Evolutionary conservation across 2,113 vertebrate genomes (phyloP).

Genomic region (Synchiropus splendidus): DNA sequence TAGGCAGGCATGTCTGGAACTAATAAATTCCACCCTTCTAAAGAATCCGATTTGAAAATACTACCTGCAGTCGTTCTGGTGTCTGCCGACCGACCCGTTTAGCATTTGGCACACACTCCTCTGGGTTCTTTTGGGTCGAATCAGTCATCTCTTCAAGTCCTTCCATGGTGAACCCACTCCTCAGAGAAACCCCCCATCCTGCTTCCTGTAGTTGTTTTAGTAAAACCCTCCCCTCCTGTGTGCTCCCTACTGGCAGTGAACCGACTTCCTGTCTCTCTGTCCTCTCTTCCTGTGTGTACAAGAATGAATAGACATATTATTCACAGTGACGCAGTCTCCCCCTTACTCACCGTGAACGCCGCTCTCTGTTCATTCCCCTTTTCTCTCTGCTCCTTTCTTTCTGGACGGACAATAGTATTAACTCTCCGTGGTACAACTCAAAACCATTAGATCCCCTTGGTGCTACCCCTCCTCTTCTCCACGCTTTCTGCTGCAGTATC

Average conservation of each 20-base stretch:
- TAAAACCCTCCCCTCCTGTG: conserved; percentile 29
- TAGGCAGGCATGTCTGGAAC: conserved; percentile 55
- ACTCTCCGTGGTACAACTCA: conserved; percentile 56
- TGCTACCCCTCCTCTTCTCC: conserved; percentile 16
- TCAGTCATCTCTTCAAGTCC: conserved; percentile 38
- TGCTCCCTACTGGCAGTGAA: conserved; percentile 40
- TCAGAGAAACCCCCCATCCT: conserved; percentile 11
- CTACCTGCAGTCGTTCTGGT: conserved; percentile 31
- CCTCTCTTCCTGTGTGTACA: conserved; percentile 49
- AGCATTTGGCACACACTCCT: neutral
- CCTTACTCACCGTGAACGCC: conserved; percentile 26
- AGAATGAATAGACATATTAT: conserved; percentile 59
- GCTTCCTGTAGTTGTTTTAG: conserved; percentile 61
- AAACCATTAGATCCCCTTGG: conserved; percentile 20
- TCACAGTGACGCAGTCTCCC: conserved; percentile 41
- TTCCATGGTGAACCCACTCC: conserved; percentile 20
- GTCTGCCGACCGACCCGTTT: conserved; percentile 24
- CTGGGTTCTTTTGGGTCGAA: too few species aligned
- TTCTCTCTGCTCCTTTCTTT: conserved; percentile 40
- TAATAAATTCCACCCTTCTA: conserved; percentile 53
- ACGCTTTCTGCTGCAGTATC: conserved; percentile 47
- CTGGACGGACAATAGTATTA: conserved; percentile 48
- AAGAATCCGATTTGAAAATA: conserved; percentile 48
- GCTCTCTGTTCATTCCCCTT: conserved; percentile 30
- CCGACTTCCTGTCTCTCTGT: conserved; percentile 52